These are phyloP conservation scores for Rutpela maculata DNA, from an alignment of 2,888 invertebrate genomes.

Conservation along the genomic window DNA sequence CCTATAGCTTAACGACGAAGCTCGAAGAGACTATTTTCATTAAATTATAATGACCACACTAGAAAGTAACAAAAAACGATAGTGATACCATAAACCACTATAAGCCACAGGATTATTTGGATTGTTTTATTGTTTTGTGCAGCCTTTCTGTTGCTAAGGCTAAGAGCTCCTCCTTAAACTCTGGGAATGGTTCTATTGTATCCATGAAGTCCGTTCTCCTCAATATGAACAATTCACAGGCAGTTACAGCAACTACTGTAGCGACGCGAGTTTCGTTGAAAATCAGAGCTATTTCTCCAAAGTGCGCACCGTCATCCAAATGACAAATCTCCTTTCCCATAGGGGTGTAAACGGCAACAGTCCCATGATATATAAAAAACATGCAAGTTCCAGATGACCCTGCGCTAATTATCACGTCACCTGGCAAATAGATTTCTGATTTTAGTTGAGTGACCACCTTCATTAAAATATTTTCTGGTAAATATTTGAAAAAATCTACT, in stretches of 20 bases:
- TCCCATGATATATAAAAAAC: slow-evolving; percentile 72
- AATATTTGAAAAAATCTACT: slow-evolving; percentile 69
- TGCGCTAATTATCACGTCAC: slow-evolving; percentile 71
- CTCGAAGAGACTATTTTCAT: no score
- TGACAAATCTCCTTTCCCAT: slow-evolving; percentile 73
- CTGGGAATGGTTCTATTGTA: slow-evolving; percentile 70
- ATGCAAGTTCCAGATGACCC: slow-evolving; percentile 69
- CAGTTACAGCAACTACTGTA: slow-evolving; percentile 73
- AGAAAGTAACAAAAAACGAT: no score
- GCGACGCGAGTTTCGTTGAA: slow-evolving; percentile 71
- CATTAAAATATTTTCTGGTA: slow-evolving; percentile 38
- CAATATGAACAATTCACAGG: slow-evolving; percentile 72
- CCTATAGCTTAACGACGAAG: no score
- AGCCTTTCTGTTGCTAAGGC: slow-evolving; percentile 22
- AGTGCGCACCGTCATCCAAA: slow-evolving; percentile 73
- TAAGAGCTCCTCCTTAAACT: slow-evolving; percentile 58
- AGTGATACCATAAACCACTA: not conserved
- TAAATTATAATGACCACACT: no score
- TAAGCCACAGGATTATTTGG: not conserved
- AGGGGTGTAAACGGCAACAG: slow-evolving; percentile 72
- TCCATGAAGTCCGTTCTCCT: slow-evolving; percentile 69
- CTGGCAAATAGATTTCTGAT: slow-evolving; percentile 70
- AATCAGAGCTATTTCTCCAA: slow-evolving; percentile 74
- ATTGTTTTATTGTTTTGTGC: slow-evolving; percentile 1
- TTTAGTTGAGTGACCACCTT: slow-evolving; percentile 26